Evolutionary conservation across 2,888 invertebrate species (phyloP).

Genomic region (Slavum lentiscoides): DNA sequence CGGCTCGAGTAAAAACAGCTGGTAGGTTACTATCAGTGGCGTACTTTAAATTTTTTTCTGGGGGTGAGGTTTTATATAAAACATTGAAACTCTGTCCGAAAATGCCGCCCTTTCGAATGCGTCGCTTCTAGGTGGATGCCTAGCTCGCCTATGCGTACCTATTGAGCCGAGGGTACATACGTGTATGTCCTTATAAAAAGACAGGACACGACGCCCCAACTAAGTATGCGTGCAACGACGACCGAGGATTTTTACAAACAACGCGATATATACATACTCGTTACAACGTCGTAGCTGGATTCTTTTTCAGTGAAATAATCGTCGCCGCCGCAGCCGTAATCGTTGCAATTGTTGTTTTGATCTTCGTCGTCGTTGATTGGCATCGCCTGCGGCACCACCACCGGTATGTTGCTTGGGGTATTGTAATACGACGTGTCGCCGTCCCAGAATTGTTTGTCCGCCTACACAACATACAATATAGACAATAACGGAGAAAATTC

Average conservation of each 20-base stretch:
- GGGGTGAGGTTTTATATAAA: too few relatives aligned
- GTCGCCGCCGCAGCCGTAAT: not conserved
- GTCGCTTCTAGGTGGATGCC: too few relatives aligned
- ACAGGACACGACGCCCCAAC: too few relatives aligned
- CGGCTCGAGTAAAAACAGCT: not conserved
- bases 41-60: too few relatives aligned
- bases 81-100: too few relatives aligned
- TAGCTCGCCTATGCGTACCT: too few relatives aligned
- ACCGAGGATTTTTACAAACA: not conserved
- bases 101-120: too few relatives aligned
- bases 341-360: not conserved
- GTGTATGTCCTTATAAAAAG: too few relatives aligned
- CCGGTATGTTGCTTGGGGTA: conserved; percentile 35
- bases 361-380: not conserved
- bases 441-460: conserved; percentile 13
- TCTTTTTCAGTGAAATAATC: conserved; percentile 40
- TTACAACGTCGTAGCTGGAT: conserved; percentile 28
- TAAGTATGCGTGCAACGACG: too few relatives aligned
- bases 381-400: not conserved
- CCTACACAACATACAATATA: not conserved
- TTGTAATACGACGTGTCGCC: conserved; percentile 46
- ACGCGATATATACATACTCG: conserved; percentile 10
- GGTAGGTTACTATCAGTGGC: too few relatives aligned
- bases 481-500: not conserved
- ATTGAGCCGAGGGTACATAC: too few relatives aligned